Percentiles rank a stretch among this genome's conserved stretches.
Conservation (phyloP, 2,888 invertebrate species). For the Azorinus chamasolen region DNA sequence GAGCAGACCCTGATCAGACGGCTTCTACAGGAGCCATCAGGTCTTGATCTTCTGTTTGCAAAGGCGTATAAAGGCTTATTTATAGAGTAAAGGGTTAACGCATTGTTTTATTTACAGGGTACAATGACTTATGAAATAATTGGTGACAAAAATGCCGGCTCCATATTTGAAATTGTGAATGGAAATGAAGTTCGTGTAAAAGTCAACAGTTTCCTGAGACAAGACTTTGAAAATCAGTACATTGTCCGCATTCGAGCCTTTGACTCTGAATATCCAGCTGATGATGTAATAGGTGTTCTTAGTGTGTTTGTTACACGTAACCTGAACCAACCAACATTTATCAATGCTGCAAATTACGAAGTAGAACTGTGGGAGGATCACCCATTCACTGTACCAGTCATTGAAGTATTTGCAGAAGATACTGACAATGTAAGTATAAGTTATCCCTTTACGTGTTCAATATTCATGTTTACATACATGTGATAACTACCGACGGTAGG, state of each 20-base stretch:
- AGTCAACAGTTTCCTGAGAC: neutral
- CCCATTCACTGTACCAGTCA: slow-evolving; percentile 63
- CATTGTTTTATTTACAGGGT: slow-evolving; percentile 30
- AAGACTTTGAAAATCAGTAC: slow-evolving; percentile 1
- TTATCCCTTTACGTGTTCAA: no score
- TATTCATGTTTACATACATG: no score
- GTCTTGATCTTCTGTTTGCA: no score
- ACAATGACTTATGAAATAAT: slow-evolving; percentile 22
- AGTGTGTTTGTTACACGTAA: slow-evolving; percentile 75
- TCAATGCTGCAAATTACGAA: slow-evolving; percentile 34
- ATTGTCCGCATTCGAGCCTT: slow-evolving; percentile 48
- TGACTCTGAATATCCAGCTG: slow-evolving; percentile 60
- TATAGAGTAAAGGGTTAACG: no score
- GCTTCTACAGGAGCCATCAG: no score
- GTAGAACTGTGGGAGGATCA: slow-evolving; percentile 73
- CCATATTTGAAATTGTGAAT: slow-evolving; percentile 33
- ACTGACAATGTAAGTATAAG: slow-evolving; percentile 45
- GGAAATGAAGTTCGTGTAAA: slow-evolving; percentile 7
- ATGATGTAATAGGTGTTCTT: slow-evolving; percentile 28
- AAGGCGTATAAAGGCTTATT: no score
- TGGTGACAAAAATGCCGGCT: slow-evolving; percentile 21
- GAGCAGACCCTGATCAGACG: no score
- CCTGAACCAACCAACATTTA: slow-evolving; percentile 71
- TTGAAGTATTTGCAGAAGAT: slow-evolving; percentile 73
- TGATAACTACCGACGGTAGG: no score